These are phyloP conservation scores for Fundulus diaphanus DNA, from an alignment of 2,797 vertebrate genomes.

Conservation along the genomic window DNA sequence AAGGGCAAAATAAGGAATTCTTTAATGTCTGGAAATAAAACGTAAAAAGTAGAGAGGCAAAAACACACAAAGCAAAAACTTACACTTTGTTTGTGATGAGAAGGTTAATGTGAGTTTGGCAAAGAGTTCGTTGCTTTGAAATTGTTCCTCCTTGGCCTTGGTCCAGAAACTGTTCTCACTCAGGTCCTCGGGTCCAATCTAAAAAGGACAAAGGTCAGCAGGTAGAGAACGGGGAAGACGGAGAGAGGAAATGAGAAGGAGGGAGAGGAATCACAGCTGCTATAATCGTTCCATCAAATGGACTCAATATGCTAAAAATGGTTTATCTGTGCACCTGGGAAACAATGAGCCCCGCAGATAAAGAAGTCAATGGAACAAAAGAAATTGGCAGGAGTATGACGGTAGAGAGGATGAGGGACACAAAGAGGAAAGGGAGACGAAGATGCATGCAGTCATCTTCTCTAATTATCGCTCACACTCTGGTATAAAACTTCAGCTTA, in stretches of 20 bases:
- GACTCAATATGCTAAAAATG: conserved; percentile 36
- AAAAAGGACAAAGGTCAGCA: conserved; percentile 12
- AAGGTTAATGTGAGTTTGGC: conserved; percentile 89
- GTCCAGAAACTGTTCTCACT: conserved; percentile 90
- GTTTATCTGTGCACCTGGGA: conserved; percentile 32
- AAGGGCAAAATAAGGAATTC: conserved; percentile 29
- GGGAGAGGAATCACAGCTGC: conserved; percentile 20
- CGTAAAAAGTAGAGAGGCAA: conserved; percentile 13
- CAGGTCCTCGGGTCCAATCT: conserved; percentile 88
- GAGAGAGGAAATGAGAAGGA: conserved; percentile 18
- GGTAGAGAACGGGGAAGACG: conserved; percentile 4
- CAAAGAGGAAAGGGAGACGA: conserved; percentile 35
- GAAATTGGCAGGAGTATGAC: conserved; percentile 26
- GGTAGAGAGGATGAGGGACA: conserved; percentile 22
- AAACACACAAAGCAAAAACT: conserved; percentile 67
- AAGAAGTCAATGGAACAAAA: conserved; percentile 40
- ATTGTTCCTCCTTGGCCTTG: conserved; percentile 85
- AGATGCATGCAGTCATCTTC: conserved; percentile 59
- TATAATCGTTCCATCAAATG: conserved; percentile 37
- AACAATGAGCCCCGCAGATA: conserved; percentile 38
- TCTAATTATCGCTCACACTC: conserved; percentile 48
- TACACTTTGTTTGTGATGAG: conserved; percentile 88
- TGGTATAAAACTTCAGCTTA: conserved; percentile 46
- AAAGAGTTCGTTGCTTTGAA: conserved; percentile 89
- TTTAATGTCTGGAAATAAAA: conserved; percentile 46